These are phyloP conservation scores for Enteromius trimaculatus DNA, from an alignment of 2,797 vertebrate species.

Conservation along the genomic window DNA sequence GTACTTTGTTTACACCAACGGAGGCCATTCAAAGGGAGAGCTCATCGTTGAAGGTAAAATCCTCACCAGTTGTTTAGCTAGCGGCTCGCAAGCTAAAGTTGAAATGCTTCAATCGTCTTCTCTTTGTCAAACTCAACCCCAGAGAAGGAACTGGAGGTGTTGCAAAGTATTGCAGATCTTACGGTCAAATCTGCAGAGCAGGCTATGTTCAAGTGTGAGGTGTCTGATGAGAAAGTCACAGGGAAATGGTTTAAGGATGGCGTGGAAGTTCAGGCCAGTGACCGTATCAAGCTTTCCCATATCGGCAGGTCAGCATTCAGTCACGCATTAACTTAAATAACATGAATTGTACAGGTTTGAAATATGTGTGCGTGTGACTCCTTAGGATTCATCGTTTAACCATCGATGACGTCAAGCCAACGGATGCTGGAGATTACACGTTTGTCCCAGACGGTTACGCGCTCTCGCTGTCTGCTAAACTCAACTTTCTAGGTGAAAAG, in stretches of 20 bases:
- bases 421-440: slow-evolving; percentile 90
- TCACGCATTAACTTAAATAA: background rate
- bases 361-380: background rate
- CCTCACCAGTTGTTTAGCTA: background rate
- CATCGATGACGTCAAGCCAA: slow-evolving; percentile 84
- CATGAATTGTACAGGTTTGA: background rate
- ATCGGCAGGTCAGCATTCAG: slow-evolving; percentile 78
- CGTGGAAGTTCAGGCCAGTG: slow-evolving; percentile 82
- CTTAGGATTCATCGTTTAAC: slow-evolving; percentile 85
- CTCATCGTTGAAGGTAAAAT: slow-evolving; percentile 88
- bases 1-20: slow-evolving; percentile 88
- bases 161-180: slow-evolving; percentile 91
- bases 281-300: slow-evolving; percentile 86
- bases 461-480: slow-evolving; percentile 90
- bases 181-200: slow-evolving; percentile 88
- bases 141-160: slow-evolving; percentile 90
- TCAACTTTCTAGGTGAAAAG: slow-evolving; percentile 90
- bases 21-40: slow-evolving; percentile 90
- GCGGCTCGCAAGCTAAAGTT: background rate
- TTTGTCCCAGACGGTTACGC: slow-evolving; percentile 91
- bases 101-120: background rate
- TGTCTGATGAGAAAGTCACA: slow-evolving; percentile 92
- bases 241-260: slow-evolving; percentile 93
- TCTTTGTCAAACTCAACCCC: slow-evolving; percentile 47
- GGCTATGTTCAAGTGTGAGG: slow-evolving; percentile 92